phyloP scores from a whole-genome alignment of 2,797 vertebrate genomes.

The Meda fulgida region DNA sequence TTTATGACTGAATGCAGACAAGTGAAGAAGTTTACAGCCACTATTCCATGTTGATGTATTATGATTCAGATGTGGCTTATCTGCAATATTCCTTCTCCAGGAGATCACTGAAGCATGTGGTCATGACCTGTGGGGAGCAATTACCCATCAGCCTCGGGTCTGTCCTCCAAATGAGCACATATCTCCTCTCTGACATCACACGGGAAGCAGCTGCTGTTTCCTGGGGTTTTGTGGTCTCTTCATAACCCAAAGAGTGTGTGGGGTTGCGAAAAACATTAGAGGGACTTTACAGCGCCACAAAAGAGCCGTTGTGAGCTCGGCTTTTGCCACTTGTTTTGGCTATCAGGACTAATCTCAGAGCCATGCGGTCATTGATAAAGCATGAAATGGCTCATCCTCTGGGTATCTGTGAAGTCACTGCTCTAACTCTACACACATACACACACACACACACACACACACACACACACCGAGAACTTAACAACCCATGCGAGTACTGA shows the following conservation, averaged over 20 bases:
- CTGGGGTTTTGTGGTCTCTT: constrained; percentile 62
- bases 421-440: constrained; percentile 15
- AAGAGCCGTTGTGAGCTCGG: constrained; percentile 55
- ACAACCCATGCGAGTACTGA: constrained; percentile 11
- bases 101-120: constrained; percentile 28
- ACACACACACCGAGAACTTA: background rate
- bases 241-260: constrained; percentile 61
- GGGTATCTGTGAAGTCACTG: constrained; percentile 17
- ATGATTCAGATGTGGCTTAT: background rate
- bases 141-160: constrained; percentile 69
- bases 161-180: constrained; percentile 66
- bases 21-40: background rate
- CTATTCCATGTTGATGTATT: background rate
- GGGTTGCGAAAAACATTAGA: constrained; percentile 70
- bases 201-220: constrained; percentile 79
- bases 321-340: constrained; percentile 53
- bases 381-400: constrained; percentile 14
- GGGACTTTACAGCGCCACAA: constrained; percentile 62
- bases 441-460: no score
- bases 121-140: constrained; percentile 51
- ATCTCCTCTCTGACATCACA: constrained; percentile 77
- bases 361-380: constrained; percentile 41
- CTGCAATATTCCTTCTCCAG: constrained; percentile 4
- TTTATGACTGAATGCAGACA: background rate
- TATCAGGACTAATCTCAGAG: constrained; percentile 45